Evolutionary conservation across 53 echinoderm and acorn worm genomes (phyloP).

Genomic region (Stichopus horrens): DNA sequence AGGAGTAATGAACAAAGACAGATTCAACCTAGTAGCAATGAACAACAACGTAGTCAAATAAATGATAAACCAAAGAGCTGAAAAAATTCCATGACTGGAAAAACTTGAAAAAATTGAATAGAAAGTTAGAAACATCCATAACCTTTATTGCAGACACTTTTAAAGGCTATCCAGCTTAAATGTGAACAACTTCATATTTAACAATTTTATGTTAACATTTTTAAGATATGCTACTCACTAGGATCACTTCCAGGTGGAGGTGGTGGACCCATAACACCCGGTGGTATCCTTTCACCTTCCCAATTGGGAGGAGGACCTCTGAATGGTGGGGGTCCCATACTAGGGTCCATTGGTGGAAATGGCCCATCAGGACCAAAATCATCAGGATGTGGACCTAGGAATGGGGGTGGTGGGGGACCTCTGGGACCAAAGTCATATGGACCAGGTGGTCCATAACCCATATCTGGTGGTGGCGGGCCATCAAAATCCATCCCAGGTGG

Average conservation of each 20-base stretch:
- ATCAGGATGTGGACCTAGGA: slow-evolving; percentile 39
- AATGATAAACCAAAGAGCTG: too few relatives aligned
- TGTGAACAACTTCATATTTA: too few relatives aligned
- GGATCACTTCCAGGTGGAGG: slow-evolving; percentile 27
- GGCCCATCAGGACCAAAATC: slow-evolving; percentile 27
- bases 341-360: slow-evolving; percentile 31
- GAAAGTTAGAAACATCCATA: too few relatives aligned
- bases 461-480: slow-evolving; percentile 42
- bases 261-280: slow-evolving; percentile 27
- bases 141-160: too few relatives aligned
- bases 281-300: slow-evolving; percentile 25
- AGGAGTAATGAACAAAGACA: too few relatives aligned
- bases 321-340: slow-evolving; percentile 35
- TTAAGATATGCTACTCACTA: slow-evolving; percentile 1
- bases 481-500: slow-evolving; percentile 53
- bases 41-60: too few relatives aligned
- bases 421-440: slow-evolving; percentile 52
- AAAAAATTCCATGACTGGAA: too few relatives aligned
- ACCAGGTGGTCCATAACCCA: slow-evolving; percentile 46
- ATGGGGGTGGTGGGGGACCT: slow-evolving; percentile 52
- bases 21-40: too few relatives aligned
- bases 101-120: too few relatives aligned
- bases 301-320: slow-evolving; percentile 28
- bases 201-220: too few relatives aligned
- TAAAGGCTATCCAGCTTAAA: too few relatives aligned